Evolutionary conservation across 2,113 vertebrate genomes (phyloP).

Genomic region (Neoarius graeffei): DNA sequence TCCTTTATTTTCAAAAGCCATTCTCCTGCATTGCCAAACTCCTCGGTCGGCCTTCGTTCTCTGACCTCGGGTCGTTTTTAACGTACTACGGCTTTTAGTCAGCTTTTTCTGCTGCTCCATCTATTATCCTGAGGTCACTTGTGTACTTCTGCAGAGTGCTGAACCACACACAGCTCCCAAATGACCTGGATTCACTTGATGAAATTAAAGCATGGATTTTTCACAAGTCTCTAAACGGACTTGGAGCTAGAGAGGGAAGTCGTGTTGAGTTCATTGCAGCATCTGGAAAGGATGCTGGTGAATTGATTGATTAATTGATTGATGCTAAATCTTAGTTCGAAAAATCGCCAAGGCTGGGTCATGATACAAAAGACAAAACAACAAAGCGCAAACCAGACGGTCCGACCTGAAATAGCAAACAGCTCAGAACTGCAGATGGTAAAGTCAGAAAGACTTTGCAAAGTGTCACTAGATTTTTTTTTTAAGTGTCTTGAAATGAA

Average conservation of each 20-base stretch:
- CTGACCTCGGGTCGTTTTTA: background rate
- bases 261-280: background rate
- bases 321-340: background rate
- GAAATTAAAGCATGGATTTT: background rate
- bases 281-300: background rate
- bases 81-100: background rate
- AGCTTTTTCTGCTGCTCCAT: background rate
- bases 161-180: background rate
- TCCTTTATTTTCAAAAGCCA: background rate
- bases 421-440: too few species aligned
- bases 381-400: background rate
- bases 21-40: background rate
- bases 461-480: too few species aligned
- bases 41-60: background rate
- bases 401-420: too few species aligned
- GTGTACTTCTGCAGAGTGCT: background rate
- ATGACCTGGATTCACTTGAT: background rate
- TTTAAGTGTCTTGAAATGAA: background rate
- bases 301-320: too few species aligned
- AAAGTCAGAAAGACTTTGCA: background rate
- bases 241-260: background rate
- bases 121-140: constrained; percentile 9
- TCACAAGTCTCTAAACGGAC: background rate
- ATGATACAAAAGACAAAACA: background rate
- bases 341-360: background rate